phyloP scores from a whole-genome alignment of 2,888 invertebrate species.

The Xanthorhoe spadicearia region DNA sequence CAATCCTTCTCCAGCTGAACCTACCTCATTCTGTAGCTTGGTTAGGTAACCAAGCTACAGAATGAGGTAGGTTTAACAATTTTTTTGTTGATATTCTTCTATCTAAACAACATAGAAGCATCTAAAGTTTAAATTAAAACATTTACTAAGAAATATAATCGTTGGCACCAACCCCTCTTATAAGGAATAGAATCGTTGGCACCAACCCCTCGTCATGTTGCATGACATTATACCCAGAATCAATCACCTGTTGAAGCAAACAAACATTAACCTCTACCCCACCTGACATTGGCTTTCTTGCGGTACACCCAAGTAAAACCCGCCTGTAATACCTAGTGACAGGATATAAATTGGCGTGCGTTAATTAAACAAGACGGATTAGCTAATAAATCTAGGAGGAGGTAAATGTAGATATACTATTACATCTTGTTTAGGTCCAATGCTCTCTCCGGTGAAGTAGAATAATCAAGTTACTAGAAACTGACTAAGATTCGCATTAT shows the following conservation, averaged over 20 bases:
- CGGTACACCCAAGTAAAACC: conserved; percentile 2
- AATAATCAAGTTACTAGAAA: neutral
- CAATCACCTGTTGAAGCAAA: conserved; percentile 26
- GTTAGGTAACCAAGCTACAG: no score
- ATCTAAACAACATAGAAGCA: no score
- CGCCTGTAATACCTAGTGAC: conserved; percentile 17
- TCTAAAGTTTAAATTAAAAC: no score
- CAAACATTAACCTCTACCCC: conserved; percentile 14
- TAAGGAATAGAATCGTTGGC: no score
- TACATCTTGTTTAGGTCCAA: conserved; percentile 10
- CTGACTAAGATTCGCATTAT: no score
- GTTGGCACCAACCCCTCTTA: neutral
- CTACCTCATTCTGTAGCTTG: no score
- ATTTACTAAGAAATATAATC: neutral
- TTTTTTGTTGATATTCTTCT: no score
- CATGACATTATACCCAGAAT: neutral
- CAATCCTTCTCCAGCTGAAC: no score
- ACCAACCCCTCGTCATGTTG: neutral
- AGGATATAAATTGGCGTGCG: conserved; percentile 22
- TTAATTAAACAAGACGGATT: conserved; percentile 14
- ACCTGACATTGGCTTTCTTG: conserved; percentile 14
- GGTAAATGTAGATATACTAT: conserved; percentile 9
- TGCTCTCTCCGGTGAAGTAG: neutral
- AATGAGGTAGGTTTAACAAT: no score
- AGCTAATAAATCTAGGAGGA: conserved; percentile 20